Conservation (phyloP, 2,113 vertebrate species). For the Podarcis cretensis region DNA sequence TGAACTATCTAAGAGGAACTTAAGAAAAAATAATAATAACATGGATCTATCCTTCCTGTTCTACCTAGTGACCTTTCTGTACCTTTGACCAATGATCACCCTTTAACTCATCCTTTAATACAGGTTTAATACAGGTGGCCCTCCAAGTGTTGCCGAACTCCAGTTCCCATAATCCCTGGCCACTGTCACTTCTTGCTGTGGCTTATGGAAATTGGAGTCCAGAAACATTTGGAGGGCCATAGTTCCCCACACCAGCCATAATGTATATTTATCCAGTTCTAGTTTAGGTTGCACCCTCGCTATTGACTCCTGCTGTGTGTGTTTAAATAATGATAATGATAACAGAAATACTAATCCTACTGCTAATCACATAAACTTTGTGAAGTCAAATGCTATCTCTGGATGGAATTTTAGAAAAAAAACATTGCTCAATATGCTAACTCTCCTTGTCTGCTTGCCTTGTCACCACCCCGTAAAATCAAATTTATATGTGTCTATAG, state of each 20-base stretch:
- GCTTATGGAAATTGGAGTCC: no score
- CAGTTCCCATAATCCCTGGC: not conserved
- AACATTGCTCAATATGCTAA: no score
- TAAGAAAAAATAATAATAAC: not conserved
- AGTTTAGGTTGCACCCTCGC: not conserved
- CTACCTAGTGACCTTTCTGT: not conserved
- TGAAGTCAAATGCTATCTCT: not conserved
- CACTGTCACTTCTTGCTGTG: no score
- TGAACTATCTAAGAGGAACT: not conserved
- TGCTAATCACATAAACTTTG: not conserved
- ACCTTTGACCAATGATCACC: not conserved
- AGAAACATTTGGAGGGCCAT: no score
- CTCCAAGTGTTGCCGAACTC: not conserved
- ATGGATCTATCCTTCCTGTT: not conserved
- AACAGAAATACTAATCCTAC: not conserved
- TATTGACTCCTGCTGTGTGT: not conserved
- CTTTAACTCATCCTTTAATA: not conserved
- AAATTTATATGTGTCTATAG: not conserved
- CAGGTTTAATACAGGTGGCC: not conserved
- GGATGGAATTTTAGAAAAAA: not conserved
- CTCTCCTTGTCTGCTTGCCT: no score
- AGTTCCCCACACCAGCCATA: no score
- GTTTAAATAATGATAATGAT: not conserved
- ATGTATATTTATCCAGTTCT: not conserved
- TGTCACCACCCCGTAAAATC: no score